Base-by-base conservation (phyloP, 2,113 vertebrate genomes). In the Holacanthus passer region DNA sequence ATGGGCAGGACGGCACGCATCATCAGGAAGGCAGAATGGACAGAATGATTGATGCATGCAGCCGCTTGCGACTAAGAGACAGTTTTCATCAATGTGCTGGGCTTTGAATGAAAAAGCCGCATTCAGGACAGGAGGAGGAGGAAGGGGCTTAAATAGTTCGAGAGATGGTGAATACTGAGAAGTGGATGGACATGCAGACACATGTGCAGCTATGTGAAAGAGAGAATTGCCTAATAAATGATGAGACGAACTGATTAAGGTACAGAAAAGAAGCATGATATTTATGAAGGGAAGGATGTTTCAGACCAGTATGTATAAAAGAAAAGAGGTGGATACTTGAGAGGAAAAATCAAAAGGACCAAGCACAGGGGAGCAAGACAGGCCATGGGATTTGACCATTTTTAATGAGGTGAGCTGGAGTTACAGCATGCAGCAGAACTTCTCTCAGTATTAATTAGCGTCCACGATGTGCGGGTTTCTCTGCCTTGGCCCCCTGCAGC, bases 371-470 rank as follows among this genome's bases (percentile, higher is more conserved):
- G 59, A 74, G 43, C n/a, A 52, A 45, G 24, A 79, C 24, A 62
- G 39, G 4, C 19, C 60, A 76, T 47, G 11, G 14, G 50, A 81
- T 41, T 3, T 62, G 53, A 43, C 32, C 43, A 39, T 68, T 81
- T 70, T 71, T 47, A 84, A 84, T 71, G 32, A 77, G 39, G 20
- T 43, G 41, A 47, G 31, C 17, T 65, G 20, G 60, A 72, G 43
- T 74, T 39, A 22, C 22, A 63, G 35, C 53, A 41, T 64, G 66
- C n/a, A 3, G 77, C 43, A 55, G 68, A 29, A 7, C 50, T 64
- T 73, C 81, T 67, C 22, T 81, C 83, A 67, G 60, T 68, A 52
- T 68, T 83, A 81, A 87, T 90, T 77, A 81, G 6, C 20, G 8
- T 85, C 64, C 70, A 64, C 56, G 70, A 77, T 81, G 48, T 79